Conservation (phyloP, 2,888 invertebrate species). For the Blera fallax region DNA sequence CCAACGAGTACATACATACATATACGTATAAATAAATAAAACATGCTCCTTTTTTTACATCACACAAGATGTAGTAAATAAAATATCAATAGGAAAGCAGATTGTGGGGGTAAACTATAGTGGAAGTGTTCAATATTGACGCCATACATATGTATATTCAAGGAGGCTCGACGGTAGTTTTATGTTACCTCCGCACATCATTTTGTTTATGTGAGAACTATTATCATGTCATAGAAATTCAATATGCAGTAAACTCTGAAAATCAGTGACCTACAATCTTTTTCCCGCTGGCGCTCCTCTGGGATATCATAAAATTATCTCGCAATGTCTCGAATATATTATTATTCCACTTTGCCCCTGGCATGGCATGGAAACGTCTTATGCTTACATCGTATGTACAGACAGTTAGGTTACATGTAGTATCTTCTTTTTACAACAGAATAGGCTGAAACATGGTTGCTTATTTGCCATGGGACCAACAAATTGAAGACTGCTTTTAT, state of each 20-base stretch:
- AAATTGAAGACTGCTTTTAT: not conserved
- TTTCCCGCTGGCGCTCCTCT: slow-evolving; percentile 8
- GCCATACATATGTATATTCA: not conserved
- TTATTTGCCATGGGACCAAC: not conserved
- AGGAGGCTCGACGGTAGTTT: not conserved
- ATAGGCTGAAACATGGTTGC: not conserved
- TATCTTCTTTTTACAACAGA: not conserved
- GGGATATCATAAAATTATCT: slow-evolving; percentile 24
- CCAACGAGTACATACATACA: too few species aligned
- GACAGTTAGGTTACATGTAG: not conserved
- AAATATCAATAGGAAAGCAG: not conserved
- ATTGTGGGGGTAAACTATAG: not conserved
- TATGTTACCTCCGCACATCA: slow-evolving; percentile 22
- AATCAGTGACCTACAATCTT: slow-evolving; percentile 53
- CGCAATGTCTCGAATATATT: slow-evolving; percentile 2
- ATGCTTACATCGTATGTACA: too few species aligned
- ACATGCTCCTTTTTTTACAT: not conserved
- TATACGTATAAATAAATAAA: slow-evolving; percentile 21
- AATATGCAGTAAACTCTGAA: slow-evolving; percentile 51
- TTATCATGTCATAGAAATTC: slow-evolving; percentile 61
- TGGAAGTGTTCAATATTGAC: not conserved
- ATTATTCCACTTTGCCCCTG: not conserved
- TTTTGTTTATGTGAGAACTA: slow-evolving; percentile 53
- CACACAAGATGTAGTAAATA: not conserved
- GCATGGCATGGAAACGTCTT: not conserved